Evolutionary conservation across 2,113 vertebrate genomes (phyloP).

Genomic region (human): GRCh38 chr3:72433001-72433500

Average conservation of each 20-base stretch:
- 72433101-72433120: neutral
- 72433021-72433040: neutral
- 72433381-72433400: neutral
- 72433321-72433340: neutral
- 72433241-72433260: neutral
- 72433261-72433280: neutral
- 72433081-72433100: neutral
- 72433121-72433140: neutral
- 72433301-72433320: neutral
- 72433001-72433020: slow-evolving; percentile 11
- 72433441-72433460: neutral
- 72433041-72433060: neutral
- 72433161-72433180: neutral
- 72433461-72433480: neutral
- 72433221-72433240: neutral
- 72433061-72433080: neutral
- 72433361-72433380: neutral
- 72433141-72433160: neutral
- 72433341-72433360: neutral
- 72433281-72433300: slow-evolving; percentile 13
- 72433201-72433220: neutral
- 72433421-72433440: neutral
- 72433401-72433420: neutral
- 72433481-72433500: neutral
- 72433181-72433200: neutral